Base-by-base conservation (phyloP, 2,888 invertebrate genomes). In the Drosophila mettleri region DNA sequence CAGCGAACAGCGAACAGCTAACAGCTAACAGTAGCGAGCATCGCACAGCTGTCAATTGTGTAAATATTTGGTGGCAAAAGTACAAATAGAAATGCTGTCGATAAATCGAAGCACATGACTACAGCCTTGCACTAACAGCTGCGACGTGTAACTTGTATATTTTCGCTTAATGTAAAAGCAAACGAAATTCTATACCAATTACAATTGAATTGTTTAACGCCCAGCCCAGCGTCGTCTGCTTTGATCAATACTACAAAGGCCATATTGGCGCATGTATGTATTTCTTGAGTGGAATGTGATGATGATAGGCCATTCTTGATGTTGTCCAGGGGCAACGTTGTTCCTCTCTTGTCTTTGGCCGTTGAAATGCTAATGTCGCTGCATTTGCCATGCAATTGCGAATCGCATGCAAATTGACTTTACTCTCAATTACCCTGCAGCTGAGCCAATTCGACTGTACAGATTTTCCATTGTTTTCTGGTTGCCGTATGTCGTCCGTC, bases 21-120 rank as follows among this genome's bases (percentile, higher is more conserved):
- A 16, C 33, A 10, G 9, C 33, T 8, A 18, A 27, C 43, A 16
- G 55, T 71, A 74, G 73, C 80, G 8, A 18, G 20, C 48, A 49
- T 41, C 49, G 51, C 65, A 49, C 83, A 83, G 83, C 88, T 83
- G 83, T 86, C 83, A 83, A 74, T 83, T 84, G 83, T 84, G 77
- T 86, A 88, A 84, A 88, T 88, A 84, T 88, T 88, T 86, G 88
- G 74, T 77, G 88, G 60, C 69, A 81, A 87, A 73, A 67, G 82
- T 73, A 82, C 86, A 82, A 82, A 82, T 85, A 82, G 79, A 75
- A 73, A 77, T 81, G 67, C 61, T 73, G 58, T 85, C 86, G 79
- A 87, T 82, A 81, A 81, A 82, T 82, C 82, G 88, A 85, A 81
- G 69, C 88, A 85, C 86, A 82, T 82, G 82, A 87, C 68, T 69